Conservation (phyloP, 2,888 invertebrate species). For the Eumerus sabulonum region DNA sequence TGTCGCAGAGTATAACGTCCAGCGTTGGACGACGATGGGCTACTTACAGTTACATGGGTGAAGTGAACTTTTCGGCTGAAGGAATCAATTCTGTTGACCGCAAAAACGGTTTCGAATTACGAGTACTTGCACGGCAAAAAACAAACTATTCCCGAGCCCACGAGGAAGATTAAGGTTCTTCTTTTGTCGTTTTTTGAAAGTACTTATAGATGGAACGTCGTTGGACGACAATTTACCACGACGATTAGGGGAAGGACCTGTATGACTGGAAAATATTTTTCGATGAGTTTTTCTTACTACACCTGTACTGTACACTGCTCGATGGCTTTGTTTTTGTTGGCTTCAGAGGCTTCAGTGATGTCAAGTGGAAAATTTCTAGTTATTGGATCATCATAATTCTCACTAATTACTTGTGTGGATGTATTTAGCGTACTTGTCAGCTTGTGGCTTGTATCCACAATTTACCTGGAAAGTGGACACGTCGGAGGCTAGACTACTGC, state of each 20-base stretch:
- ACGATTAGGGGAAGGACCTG: conserved; percentile 63
- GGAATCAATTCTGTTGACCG: conserved; percentile 66
- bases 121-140: conserved; percentile 32
- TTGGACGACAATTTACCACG: conserved; percentile 58
- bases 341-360: conserved; percentile 71
- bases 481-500: background rate
- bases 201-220: background rate
- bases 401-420: conserved; percentile 62
- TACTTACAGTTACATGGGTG: conserved; percentile 53
- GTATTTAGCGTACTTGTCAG: conserved; percentile 30
- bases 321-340: conserved; percentile 31
- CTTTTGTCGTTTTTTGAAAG: too few species aligned
- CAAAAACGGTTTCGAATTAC: conserved; percentile 64
- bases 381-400: conserved; percentile 69
- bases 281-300: conserved; percentile 20
- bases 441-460: conserved; percentile 28
- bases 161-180: conserved; percentile 1
- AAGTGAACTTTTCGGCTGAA: conserved; percentile 66
- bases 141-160: conserved; percentile 33
- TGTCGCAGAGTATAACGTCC: background rate
- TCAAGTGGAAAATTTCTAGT: conserved; percentile 75
- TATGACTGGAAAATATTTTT: conserved; percentile 65
- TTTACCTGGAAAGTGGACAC: conserved; percentile 22
- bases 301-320: conserved; percentile 12
- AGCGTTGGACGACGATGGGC: background rate